phyloP scores from a whole-genome alignment of 2,797 vertebrate genomes.

The Gallinago solitaria region DNA sequence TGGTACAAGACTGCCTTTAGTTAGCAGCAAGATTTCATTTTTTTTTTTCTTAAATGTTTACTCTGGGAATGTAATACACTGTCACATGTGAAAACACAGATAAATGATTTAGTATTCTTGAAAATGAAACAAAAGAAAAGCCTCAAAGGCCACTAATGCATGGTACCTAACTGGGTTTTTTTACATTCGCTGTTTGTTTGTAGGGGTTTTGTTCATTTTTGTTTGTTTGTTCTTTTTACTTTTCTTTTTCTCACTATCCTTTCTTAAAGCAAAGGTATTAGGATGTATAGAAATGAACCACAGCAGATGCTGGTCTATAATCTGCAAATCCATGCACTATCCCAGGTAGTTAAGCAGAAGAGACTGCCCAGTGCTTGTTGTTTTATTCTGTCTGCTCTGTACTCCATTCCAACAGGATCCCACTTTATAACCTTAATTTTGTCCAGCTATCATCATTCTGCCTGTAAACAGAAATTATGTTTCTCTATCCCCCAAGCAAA shows the following conservation, averaged over 20 bases:
- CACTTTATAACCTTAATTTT: neutral
- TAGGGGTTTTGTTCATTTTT: neutral
- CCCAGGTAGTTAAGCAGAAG: neutral
- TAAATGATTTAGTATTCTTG: neutral
- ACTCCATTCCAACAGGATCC: neutral
- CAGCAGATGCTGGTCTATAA: neutral
- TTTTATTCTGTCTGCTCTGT: neutral
- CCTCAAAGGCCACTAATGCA: neutral
- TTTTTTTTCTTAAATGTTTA: neutral
- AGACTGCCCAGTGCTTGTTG: neutral
- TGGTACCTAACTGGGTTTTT: rapidly evolving
- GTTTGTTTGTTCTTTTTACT: neutral
- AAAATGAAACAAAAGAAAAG: neutral
- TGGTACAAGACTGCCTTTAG: neutral
- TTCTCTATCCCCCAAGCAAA: neutral
- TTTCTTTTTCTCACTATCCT: neutral
- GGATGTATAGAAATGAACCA: neutral
- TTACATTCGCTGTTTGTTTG: neutral
- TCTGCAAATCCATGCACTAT: neutral
- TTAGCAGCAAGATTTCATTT: neutral
- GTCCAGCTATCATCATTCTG: neutral
- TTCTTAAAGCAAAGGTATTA: neutral
- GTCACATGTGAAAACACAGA: neutral
- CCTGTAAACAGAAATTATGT: neutral
- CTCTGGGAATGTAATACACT: neutral